phyloP scores from a whole-genome alignment of 2,797 vertebrate species.

The Rousettus madagascariensis region DNA sequence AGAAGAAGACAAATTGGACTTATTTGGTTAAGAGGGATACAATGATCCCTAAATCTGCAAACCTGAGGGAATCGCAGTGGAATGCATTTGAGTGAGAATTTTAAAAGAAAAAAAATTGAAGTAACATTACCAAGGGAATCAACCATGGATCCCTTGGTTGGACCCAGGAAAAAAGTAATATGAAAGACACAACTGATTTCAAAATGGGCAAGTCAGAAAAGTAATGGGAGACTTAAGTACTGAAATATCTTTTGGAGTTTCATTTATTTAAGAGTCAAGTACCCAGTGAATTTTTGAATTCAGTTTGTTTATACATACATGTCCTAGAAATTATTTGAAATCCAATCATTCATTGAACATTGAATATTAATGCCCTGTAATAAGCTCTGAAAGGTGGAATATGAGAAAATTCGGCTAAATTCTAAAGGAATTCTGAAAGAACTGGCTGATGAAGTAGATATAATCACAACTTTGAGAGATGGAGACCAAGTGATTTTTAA shows the following conservation, averaged over 20 bases:
- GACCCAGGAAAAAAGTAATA: constrained; percentile 12
- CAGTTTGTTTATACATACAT: background rate
- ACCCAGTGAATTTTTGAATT: background rate
- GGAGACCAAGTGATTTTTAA: background rate
- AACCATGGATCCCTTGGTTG: background rate
- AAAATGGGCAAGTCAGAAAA: background rate
- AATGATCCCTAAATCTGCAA: background rate
- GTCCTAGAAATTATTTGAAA: constrained; percentile 16
- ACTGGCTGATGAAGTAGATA: background rate
- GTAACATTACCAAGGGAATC: background rate
- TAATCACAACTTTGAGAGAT: background rate
- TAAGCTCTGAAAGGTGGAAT: background rate
- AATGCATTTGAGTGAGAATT: background rate
- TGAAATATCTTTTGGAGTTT: background rate
- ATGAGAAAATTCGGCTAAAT: background rate
- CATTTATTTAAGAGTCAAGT: constrained; percentile 16
- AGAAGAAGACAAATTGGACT: background rate
- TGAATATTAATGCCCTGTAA: background rate
- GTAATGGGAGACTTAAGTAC: background rate
- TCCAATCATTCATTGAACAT: background rate
- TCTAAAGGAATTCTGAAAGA: constrained; percentile 46
- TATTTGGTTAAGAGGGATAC: background rate
- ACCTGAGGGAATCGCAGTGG: background rate
- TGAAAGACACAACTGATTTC: background rate
- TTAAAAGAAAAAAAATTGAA: background rate